Conservation (phyloP, 92 coral and sea anemone species). For the Phymanthus crucifer region DNA sequence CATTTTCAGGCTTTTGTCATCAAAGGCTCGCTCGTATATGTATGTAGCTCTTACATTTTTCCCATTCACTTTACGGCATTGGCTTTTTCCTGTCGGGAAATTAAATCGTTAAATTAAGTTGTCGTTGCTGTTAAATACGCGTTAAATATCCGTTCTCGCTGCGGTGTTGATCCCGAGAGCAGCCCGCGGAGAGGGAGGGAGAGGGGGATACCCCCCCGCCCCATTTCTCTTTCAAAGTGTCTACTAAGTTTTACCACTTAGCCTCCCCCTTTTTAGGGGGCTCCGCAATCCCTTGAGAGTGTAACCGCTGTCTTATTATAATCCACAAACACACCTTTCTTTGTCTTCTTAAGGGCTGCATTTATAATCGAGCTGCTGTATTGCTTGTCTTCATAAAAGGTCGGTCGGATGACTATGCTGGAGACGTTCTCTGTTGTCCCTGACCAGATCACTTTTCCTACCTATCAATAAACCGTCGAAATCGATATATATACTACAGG, state of each 20-base stretch:
- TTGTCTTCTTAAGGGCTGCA: constrained; percentile 15
- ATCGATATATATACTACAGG: neutral
- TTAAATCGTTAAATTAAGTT: neutral
- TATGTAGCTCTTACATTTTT: constrained; percentile 28
- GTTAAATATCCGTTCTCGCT: no score
- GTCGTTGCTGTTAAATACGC: neutral
- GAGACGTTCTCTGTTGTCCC: constrained; percentile 15
- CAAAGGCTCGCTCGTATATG: constrained; percentile 28
- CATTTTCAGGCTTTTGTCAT: neutral
- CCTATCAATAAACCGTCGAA: constrained; percentile 6
- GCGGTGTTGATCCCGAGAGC: no score
- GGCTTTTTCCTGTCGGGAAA: constrained; percentile 11
- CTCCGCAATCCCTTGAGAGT: no score
- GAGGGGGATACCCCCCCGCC: no score
- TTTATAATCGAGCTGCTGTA: constrained; percentile 17
- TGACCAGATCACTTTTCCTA: constrained; percentile 17
- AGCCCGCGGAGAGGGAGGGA: no score
- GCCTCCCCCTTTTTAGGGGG: no score
- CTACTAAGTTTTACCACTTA: no score
- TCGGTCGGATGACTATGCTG: constrained; percentile 18
- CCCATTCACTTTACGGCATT: constrained; percentile 17
- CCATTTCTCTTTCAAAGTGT: no score
- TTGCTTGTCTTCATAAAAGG: neutral
- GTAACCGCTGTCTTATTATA: no score
- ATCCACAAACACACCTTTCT: neutral